These are phyloP conservation scores for Halcyon senegalensis DNA, from an alignment of 2,113 vertebrate genomes.

Conservation along the genomic window DNA sequence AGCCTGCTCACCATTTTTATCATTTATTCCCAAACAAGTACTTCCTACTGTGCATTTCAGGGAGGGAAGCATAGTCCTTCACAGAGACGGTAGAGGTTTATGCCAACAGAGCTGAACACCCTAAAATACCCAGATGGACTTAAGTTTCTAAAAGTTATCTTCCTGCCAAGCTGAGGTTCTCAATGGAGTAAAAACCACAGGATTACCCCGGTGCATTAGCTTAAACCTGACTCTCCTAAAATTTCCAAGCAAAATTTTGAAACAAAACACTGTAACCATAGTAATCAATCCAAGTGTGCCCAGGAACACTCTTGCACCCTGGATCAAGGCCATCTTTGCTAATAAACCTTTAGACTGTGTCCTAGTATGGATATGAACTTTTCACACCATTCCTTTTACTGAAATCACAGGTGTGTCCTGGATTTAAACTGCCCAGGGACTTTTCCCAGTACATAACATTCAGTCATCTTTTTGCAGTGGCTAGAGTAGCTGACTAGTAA, in stretches of 20 bases:
- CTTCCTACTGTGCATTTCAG: not conserved
- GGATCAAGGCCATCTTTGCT: not conserved
- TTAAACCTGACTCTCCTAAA: not conserved
- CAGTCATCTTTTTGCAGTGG: not conserved
- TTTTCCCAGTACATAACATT: not conserved
- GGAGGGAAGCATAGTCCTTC: not conserved
- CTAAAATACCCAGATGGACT: not conserved
- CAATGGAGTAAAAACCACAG: not conserved
- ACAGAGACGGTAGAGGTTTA: not conserved
- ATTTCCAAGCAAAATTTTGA: not conserved
- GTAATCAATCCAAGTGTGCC: not conserved
- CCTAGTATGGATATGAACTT: not conserved
- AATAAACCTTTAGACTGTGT: not conserved
- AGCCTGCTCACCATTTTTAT: not conserved
- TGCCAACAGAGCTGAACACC: fast-evolving
- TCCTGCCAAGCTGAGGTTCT: not conserved
- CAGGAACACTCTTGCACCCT: not conserved
- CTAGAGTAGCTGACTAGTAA: not conserved
- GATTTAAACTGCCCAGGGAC: not conserved
- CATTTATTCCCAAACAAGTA: not conserved
- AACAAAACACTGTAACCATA: not conserved
- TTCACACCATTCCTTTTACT: not conserved
- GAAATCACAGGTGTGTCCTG: not conserved
- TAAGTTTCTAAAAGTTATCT: not conserved
- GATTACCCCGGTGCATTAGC: not conserved